Percentiles rank a stretch among this genome's conserved stretches.
phyloP scores from a whole-genome alignment of 2,113 vertebrate genomes.

The Cavia porcellus region DNA sequence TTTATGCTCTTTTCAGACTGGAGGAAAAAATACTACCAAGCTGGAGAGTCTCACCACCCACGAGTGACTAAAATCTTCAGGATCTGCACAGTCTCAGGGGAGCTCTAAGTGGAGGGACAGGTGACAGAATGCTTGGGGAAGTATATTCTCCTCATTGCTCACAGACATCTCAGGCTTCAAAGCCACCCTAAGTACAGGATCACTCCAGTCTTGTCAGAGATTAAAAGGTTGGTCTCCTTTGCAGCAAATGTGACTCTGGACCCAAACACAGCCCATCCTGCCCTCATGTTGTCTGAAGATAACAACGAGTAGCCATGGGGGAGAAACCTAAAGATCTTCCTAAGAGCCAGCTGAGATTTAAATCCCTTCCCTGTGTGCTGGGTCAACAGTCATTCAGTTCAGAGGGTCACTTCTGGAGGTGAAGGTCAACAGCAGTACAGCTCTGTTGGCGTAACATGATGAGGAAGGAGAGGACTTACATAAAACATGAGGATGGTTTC shows the following conservation, averaged over 20 bases:
- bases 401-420: constrained; percentile 56
- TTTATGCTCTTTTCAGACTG: constrained; percentile 61
- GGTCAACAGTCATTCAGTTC: neutral
- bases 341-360: constrained; percentile 27
- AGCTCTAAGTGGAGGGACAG: neutral
- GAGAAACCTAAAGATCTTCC: neutral
- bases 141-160: neutral
- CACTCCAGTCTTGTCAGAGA: neutral
- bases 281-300: constrained; percentile 4
- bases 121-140: neutral
- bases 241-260: constrained; percentile 54
- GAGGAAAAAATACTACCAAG: neutral
- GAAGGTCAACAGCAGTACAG: neutral
- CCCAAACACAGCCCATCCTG: constrained; percentile 50
- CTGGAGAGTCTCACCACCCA: neutral
- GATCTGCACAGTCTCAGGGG: neutral
- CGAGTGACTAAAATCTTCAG: neutral
- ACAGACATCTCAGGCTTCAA: no score
- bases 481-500: constrained; percentile 49
- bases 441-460: neutral
- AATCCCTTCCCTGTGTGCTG: constrained; percentile 58
- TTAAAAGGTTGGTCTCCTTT: neutral
- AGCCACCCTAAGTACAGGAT: no score
- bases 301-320: neutral
- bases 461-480: neutral